phyloP scores from a whole-genome alignment of 2,888 invertebrate genomes.

The Xanthia icteritia region DNA sequence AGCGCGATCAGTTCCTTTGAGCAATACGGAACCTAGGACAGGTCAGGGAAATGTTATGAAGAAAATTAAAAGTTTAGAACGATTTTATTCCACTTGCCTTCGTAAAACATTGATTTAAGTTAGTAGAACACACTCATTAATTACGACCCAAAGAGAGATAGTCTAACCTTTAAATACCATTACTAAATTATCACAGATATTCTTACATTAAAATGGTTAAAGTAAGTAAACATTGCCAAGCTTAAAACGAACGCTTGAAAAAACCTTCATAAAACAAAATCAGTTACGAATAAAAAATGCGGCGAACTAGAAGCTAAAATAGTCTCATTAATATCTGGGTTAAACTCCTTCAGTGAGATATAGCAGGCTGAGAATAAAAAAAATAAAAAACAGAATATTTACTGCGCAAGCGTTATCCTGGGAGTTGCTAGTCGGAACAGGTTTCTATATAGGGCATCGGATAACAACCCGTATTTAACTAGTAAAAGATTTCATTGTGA shows the following conservation, averaged over 20 bases:
- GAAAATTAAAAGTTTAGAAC: background rate
- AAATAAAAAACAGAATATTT: slow-evolving; percentile 30
- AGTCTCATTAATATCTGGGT: slow-evolving; percentile 51
- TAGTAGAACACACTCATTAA: background rate
- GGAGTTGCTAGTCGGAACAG: slow-evolving; percentile 33
- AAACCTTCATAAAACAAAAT: slow-evolving; percentile 19
- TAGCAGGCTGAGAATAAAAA: slow-evolving; percentile 33
- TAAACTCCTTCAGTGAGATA: slow-evolving; percentile 39
- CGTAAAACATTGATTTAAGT: background rate
- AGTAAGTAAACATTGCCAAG: slow-evolving; percentile 9
- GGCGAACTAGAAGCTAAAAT: slow-evolving; percentile 31
- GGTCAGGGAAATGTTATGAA: background rate
- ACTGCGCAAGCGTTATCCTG: slow-evolving; percentile 45
- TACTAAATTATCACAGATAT: slow-evolving; percentile 2
- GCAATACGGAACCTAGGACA: slow-evolving; percentile 3
- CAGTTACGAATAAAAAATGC: slow-evolving; percentile 3
- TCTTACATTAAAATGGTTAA: background rate
- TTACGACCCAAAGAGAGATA: background rate
- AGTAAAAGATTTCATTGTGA: slow-evolving; percentile 33
- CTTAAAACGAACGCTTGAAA: slow-evolving; percentile 8
- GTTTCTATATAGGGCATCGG: slow-evolving; percentile 45
- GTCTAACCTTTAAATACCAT: background rate
- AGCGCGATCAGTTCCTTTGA: slow-evolving; percentile 36
- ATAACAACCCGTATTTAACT: slow-evolving; percentile 31
- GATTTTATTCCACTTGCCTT: background rate